A percentile compares a stretch with the other conserved stretches of the same genome.
Evolutionary conservation across 2,113 vertebrate genomes (phyloP).

Genomic region (Felis chaus): DNA sequence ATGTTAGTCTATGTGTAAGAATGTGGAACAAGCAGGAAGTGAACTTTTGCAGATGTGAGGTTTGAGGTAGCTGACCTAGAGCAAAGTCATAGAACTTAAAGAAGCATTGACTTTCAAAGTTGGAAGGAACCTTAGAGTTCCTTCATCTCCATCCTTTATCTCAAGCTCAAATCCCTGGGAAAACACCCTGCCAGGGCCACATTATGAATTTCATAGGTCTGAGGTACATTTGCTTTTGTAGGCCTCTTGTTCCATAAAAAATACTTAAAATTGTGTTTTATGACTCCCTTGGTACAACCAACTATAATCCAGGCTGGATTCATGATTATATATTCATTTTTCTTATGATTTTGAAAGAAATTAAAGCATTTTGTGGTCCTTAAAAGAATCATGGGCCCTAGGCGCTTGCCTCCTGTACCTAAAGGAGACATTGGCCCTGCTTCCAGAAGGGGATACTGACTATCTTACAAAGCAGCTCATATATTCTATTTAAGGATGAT

Average conservation of each 20-base stretch:
- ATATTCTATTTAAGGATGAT: not conserved
- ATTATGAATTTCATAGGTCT: not conserved
- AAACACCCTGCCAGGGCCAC: not conserved
- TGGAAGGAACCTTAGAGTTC: not conserved
- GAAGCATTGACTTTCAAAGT: not conserved
- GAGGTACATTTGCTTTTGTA: not conserved
- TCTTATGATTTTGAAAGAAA: slow-evolving; percentile 26
- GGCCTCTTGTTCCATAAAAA: not conserved
- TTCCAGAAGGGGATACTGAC: not conserved
- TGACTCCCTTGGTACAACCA: not conserved
- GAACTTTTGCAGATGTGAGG: not conserved
- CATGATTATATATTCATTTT: not conserved
- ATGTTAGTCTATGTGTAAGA: not conserved
- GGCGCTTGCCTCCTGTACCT: not conserved
- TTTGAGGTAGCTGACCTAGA: not conserved
- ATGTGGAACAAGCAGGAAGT: not conserved
- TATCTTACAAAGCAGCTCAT: not conserved
- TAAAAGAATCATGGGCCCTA: not conserved
- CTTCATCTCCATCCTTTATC: not conserved
- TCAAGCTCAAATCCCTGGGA: not conserved
- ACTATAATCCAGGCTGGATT: not conserved
- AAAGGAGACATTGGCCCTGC: not conserved
- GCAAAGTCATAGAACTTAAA: not conserved
- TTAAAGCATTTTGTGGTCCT: not conserved
- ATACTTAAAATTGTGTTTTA: slow-evolving; percentile 5